A percentile compares a stretch with the other conserved stretches of the same genome.
Conservation (phyloP, 1,140 invertebrate genomes). For the Euglossa dilemma region DNA sequence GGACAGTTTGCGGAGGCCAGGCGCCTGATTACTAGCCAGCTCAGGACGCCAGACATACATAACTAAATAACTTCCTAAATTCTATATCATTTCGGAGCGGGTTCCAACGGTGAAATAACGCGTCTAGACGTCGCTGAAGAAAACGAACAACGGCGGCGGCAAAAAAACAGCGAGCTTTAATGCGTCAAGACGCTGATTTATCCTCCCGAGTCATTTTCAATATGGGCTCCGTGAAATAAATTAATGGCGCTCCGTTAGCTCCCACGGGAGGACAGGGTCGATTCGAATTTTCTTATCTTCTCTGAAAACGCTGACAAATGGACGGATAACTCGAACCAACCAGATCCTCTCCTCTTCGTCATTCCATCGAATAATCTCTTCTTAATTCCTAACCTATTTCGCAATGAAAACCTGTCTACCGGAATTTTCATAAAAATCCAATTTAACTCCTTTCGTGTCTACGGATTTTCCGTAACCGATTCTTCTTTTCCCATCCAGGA, state of each 20-base stretch:
- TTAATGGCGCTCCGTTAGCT: conserved; percentile 34
- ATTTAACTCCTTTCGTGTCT: too few species aligned
- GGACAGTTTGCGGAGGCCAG: conserved; percentile 61
- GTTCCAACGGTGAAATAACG: conserved; percentile 65
- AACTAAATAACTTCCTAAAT: conserved; percentile 73
- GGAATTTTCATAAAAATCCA: too few species aligned
- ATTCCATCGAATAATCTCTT: too few species aligned
- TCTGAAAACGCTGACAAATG: not conserved
- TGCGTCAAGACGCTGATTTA: conserved; percentile 44
- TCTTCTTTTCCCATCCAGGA: not conserved
- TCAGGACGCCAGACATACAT: conserved; percentile 69
- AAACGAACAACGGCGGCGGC: conserved; percentile 29
- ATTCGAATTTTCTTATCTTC: conserved; percentile 18
- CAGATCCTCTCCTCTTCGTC: not conserved
- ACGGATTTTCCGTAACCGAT: not conserved
- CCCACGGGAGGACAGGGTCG: not conserved
- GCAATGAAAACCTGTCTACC: too few species aligned
- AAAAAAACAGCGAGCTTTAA: conserved; percentile 33
- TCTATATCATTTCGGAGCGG: conserved; percentile 69
- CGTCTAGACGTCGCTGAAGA: conserved; percentile 64
- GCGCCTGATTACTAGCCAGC: conserved; percentile 72
- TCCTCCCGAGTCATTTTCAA: conserved; percentile 28
- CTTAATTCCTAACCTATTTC: not conserved
- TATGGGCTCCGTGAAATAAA: conserved; percentile 34
- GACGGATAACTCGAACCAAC: conserved; percentile 13